Conservation (phyloP, 1,140 invertebrate genomes). For the Mamestra configurata region DNA sequence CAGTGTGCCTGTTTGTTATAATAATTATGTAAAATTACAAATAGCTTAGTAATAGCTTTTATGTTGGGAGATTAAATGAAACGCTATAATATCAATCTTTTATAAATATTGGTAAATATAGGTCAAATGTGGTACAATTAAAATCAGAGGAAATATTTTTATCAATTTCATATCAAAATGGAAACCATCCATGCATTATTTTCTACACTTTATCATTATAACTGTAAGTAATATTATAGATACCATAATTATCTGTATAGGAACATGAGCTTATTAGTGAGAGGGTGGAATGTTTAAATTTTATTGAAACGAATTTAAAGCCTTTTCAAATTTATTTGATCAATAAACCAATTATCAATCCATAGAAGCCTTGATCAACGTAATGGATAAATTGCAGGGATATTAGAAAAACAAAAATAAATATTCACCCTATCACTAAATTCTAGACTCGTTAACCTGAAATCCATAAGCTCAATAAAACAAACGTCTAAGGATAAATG, state of each 20-base stretch:
- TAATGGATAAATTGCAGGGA: background rate
- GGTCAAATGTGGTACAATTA: slow-evolving; percentile 87
- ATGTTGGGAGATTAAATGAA: slow-evolving; percentile 70
- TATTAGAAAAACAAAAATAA: background rate
- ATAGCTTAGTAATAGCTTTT: background rate
- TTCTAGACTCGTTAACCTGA: slow-evolving; percentile 55
- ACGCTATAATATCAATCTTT: slow-evolving; percentile 83
- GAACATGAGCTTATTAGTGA: slow-evolving; percentile 79
- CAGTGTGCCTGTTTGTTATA: no score
- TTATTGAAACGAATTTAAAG: background rate
- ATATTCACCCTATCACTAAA: slow-evolving; percentile 69
- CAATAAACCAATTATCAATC: background rate
- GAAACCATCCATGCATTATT: slow-evolving; percentile 83
- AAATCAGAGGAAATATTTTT: slow-evolving; percentile 86
- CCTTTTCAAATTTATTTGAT: background rate
- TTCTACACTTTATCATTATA: slow-evolving; percentile 86
- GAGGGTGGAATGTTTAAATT: slow-evolving; percentile 62
- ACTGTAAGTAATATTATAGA: slow-evolving; percentile 74
- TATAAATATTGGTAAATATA: slow-evolving; percentile 88
- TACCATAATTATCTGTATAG: slow-evolving; percentile 80
- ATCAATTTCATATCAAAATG: slow-evolving; percentile 86
- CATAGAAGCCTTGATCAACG: background rate
- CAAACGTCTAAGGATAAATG: slow-evolving; percentile 59
- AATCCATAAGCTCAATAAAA: slow-evolving; percentile 65
- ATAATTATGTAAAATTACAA: background rate